These are phyloP conservation scores for Lynx canadensis DNA, from an alignment of 2,113 vertebrate genomes.

Conservation along the genomic window DNA sequence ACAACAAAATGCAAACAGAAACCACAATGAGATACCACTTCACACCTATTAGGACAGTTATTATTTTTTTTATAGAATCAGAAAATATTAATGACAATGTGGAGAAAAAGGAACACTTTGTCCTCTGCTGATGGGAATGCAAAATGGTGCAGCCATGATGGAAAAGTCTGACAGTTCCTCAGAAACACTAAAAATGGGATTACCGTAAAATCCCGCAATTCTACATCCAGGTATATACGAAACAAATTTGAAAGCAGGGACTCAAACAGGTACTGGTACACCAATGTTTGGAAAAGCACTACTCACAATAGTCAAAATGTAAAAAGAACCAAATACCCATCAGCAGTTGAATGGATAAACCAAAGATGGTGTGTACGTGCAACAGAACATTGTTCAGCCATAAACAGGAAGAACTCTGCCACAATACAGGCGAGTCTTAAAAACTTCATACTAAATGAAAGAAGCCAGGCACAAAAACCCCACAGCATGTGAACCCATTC, in stretches of 20 bases:
- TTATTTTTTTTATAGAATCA: not conserved
- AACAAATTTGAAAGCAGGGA: not conserved
- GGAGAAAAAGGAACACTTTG: not conserved
- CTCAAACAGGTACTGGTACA: not conserved
- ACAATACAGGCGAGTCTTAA: not conserved
- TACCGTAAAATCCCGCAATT: too few species aligned
- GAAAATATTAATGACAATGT: not conserved
- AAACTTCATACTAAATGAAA: not conserved
- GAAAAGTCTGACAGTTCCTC: not conserved
- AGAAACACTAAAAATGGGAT: not conserved
- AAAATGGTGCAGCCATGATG: not conserved
- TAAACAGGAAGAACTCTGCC: not conserved
- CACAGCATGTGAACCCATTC: rapidly evolving
- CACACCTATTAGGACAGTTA: not conserved
- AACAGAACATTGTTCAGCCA: not conserved
- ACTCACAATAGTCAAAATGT: not conserved
- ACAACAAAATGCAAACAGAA: not conserved
- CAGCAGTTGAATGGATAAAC: not conserved
- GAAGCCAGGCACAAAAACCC: not conserved
- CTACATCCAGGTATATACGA: not conserved
- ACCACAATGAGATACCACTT: not conserved
- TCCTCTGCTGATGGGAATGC: not conserved
- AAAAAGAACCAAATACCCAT: not conserved
- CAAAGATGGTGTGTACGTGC: too few species aligned
- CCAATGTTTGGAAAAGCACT: not conserved